Conservation (phyloP, 1,140 invertebrate species). For the Diachasma alloeum region DNA sequence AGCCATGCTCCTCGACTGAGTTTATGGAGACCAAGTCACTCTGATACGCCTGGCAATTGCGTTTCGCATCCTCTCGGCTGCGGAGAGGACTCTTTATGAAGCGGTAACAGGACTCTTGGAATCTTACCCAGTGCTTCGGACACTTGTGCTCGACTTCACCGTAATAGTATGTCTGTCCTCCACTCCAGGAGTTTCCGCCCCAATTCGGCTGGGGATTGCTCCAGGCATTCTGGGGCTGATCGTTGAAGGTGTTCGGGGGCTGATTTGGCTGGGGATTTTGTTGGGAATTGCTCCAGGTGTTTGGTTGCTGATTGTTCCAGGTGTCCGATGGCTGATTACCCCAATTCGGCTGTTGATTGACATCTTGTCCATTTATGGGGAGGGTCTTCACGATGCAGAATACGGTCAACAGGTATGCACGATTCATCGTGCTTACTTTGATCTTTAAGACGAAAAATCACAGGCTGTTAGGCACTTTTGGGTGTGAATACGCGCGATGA, state of each 20-base stretch:
- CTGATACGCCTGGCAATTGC: constrained; percentile 82
- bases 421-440: neutral
- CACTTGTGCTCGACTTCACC: constrained; percentile 67
- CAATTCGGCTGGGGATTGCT: neutral
- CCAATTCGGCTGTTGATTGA: neutral
- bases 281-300: neutral
- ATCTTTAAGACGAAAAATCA: neutral
- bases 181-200: neutral
- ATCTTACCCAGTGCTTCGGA: constrained; percentile 83
- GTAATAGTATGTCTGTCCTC: constrained; percentile 45
- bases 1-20: constrained; percentile 85
- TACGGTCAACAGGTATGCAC: neutral
- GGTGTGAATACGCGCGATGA: neutral
- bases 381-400: neutral
- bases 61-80: constrained; percentile 79
- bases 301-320: neutral
- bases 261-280: neutral
- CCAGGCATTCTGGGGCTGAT: neutral
- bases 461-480: too few relatives aligned
- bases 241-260: neutral
- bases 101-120: constrained; percentile 81
- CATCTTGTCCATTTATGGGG: neutral
- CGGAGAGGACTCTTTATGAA: constrained; percentile 87
- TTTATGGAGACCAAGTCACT: constrained; percentile 83
- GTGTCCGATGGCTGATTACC: neutral